Evolutionary conservation across 2,888 invertebrate genomes (phyloP).

Genomic region (Rutpela maculata): DNA sequence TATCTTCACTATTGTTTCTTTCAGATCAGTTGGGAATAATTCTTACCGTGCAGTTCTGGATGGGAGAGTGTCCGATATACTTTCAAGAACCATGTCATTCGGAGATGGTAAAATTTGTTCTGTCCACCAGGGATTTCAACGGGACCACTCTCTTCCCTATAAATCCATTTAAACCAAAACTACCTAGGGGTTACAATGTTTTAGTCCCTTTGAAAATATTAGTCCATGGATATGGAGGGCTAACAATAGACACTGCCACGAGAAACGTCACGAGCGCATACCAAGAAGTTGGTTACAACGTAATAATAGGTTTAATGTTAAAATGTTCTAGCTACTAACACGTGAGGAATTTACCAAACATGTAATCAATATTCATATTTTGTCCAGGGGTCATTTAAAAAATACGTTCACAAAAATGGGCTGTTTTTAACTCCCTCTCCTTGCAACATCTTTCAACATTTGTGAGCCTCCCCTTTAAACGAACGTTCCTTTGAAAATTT

Average conservation of each 20-base stretch:
- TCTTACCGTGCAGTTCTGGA: conserved; percentile 36
- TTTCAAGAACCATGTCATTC: conserved; percentile 70
- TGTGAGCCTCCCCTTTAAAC: no score
- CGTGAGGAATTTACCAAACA: background rate
- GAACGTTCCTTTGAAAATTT: no score
- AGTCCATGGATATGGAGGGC: conserved; percentile 73
- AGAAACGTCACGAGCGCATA: conserved; percentile 68
- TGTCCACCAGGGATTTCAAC: conserved; percentile 61
- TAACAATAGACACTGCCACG: conserved; percentile 69
- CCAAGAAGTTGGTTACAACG: conserved; percentile 66
- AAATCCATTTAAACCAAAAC: conserved; percentile 65
- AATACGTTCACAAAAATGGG: no score
- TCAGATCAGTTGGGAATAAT: conserved; percentile 21
- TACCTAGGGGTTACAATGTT: conserved; percentile 63
- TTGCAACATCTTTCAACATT: no score
- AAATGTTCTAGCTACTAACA: conserved; percentile 9
- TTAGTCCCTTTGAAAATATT: conserved; percentile 67
- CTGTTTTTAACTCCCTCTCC: no score
- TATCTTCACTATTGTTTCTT: background rate
- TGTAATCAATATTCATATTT: background rate
- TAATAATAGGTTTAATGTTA: conserved; percentile 64
- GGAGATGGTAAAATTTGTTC: conserved; percentile 68
- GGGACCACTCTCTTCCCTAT: conserved; percentile 56
- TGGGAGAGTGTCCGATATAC: conserved; percentile 67
- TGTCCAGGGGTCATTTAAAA: no score